A percentile compares a stretch with the other conserved stretches of the same genome.
Evolutionary conservation across 2,113 vertebrate genomes (phyloP).

Genomic region (Donacobius atricapilla): DNA sequence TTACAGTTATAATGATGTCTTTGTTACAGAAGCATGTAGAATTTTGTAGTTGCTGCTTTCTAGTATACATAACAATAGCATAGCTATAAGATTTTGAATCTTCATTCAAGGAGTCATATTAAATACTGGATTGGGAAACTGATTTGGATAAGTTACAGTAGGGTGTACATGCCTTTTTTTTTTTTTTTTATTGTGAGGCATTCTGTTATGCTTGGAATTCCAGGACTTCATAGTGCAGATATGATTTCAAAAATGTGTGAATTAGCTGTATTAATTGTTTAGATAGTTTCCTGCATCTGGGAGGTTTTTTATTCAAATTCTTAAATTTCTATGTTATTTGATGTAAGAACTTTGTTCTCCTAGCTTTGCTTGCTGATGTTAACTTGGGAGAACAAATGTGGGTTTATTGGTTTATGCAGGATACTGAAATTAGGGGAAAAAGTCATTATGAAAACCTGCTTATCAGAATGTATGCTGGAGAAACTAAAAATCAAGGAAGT

Average conservation of each 20-base stretch:
- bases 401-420: neutral
- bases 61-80: neutral
- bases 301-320: neutral
- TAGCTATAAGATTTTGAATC: neutral
- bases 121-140: neutral
- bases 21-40: neutral
- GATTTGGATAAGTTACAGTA: neutral
- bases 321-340: neutral
- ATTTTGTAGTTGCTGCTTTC: neutral
- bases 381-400: neutral
- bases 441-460: neutral
- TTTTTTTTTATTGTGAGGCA: neutral
- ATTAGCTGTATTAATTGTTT: neutral
- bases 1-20: neutral
- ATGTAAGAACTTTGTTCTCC: neutral
- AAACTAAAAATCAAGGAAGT: neutral
- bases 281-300: neutral
- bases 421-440: neutral
- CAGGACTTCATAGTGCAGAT: neutral
- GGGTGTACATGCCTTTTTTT: neutral
- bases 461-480: neutral
- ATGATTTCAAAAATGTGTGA: neutral
- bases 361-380: neutral
- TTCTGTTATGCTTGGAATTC: slow-evolving; percentile 27
- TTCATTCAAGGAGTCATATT: neutral